phyloP scores from a whole-genome alignment of 2,888 invertebrate genomes.

The Argynnis bischoffii region DNA sequence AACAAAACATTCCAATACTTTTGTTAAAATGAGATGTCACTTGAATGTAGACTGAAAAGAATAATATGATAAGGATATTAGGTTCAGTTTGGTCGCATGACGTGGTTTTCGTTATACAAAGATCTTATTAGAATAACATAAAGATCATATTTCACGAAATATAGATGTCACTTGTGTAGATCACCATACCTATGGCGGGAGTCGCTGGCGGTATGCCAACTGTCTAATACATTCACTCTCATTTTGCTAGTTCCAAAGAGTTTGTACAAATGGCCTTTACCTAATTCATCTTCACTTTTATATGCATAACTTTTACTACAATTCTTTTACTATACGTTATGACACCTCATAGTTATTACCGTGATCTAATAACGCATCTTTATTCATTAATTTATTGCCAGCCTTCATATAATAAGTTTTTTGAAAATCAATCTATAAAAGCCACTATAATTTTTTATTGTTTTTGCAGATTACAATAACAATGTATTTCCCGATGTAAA shows the following conservation, averaged over 20 bases:
- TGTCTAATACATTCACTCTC: conserved; percentile 53
- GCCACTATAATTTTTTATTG: too few relatives aligned
- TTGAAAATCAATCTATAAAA: too few relatives aligned
- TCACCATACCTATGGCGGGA: conserved; percentile 47
- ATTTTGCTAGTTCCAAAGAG: conserved; percentile 34
- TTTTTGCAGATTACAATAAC: too few relatives aligned
- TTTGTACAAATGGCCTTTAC: conserved; percentile 39
- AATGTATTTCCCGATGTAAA: too few relatives aligned
- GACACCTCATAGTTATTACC: too few relatives aligned
- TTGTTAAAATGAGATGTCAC: conserved; percentile 13
- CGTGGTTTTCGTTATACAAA: conserved; percentile 7
- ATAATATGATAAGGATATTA: conserved; percentile 35
- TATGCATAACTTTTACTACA: conserved; percentile 12
- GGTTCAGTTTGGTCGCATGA: conserved; percentile 30
- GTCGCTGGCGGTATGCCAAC: conserved; percentile 67
- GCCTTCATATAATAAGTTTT: too few relatives aligned
- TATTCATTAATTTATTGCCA: too few relatives aligned
- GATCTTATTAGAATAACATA: conserved; percentile 25
- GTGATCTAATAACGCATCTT: too few relatives aligned
- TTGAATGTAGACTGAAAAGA: background rate
- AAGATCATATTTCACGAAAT: conserved; percentile 19
- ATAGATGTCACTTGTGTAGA: conserved; percentile 17
- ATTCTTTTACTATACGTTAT: background rate
- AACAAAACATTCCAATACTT: background rate
- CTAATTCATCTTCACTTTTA: conserved; percentile 29